Base-by-base conservation (phyloP, 2,113 vertebrate genomes). In the Capra hircus region DNA sequence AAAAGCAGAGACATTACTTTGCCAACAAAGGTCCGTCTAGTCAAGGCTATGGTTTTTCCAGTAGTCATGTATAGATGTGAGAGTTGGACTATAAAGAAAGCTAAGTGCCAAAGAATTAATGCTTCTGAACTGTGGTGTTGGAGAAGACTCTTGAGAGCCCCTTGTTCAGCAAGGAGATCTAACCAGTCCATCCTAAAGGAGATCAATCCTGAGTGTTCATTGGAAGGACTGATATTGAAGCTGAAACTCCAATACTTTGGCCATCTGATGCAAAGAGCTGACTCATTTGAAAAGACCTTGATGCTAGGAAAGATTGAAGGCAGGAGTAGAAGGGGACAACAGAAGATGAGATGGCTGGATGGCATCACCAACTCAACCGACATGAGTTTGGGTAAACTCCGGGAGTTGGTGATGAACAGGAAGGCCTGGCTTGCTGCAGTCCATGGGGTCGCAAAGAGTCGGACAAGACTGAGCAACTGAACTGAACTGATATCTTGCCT, bases 281-380 rank as follows among this genome's bases (percentile, higher is more conserved):
- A 40, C 67, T 71, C n/a, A 71, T 40, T 23, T 40, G 67, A 71
- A 71, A 71, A 71, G 19, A 40, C 19, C n/a, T 23, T 23, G n/a
- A 71, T 71, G 5, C 67, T 71, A 5, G n/a, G n/a, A 71, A 71
- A 71, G 67, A 71, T 40, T 23, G 10, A 23, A 40, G 19, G n/a
- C n/a, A 40, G 67, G n/a, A 71, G 67, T 21, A 71, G n/a, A 71
- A 71, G 10, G n/a, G 10, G n/a, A 40, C 0, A 0, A 71, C n/a
- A 71, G 67, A 71, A 19, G 67, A 71, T 23, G n/a, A 71, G n/a
- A 71, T 40, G 19, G n/a, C 19, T 71, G 19, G 19, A 71, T 40
- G 5, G n/a, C n/a, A 71, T 40, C 67, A 71, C 5, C 0, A 0
- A 71, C 5, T 40, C 67, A 71, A 40, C 2, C 1, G 67, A 40